A percentile compares a stretch with the other conserved stretches of the same genome.
Conservation (phyloP, 2,797 vertebrate species). For the Propithecus perrieri region DNA sequence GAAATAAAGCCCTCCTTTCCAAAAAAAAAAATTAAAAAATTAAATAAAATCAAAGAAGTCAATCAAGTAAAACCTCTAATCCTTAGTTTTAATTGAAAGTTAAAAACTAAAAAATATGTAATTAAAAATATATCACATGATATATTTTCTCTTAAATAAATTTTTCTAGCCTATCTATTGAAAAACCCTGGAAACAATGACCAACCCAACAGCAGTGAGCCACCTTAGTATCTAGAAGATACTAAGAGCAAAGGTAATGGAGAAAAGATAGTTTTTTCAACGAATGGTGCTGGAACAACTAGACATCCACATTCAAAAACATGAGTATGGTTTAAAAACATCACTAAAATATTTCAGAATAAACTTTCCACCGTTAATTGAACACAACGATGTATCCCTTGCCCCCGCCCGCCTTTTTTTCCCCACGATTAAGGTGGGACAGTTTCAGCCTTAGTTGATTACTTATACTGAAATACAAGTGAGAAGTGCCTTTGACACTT, state of each 20-base stretch:
- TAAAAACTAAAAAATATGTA: neutral
- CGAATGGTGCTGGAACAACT: too few species aligned
- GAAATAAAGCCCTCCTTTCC: neutral
- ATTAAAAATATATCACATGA: neutral
- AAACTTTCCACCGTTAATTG: neutral
- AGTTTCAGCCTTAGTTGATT: neutral
- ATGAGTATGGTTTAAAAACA: too few species aligned
- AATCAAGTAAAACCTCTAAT: neutral
- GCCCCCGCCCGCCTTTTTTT: too few species aligned
- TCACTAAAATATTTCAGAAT: neutral
- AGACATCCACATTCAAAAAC: neutral
- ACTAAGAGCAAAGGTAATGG: neutral
- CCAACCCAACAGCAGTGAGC: neutral
- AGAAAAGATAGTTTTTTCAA: neutral
- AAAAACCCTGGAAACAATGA: neutral
- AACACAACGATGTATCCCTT: neutral
- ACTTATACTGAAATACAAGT: neutral
- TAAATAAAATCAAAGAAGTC: neutral
- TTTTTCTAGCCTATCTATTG: neutral
- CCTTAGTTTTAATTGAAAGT: conserved; percentile 9
- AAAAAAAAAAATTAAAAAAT: neutral
- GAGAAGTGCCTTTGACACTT: neutral
- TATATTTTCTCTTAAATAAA: neutral
- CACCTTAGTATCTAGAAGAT: neutral
- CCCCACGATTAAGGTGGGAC: neutral